These are phyloP conservation scores for Melikaiella ostensackeni DNA, from an alignment of 2,888 invertebrate genomes.

Conservation along the genomic window DNA sequence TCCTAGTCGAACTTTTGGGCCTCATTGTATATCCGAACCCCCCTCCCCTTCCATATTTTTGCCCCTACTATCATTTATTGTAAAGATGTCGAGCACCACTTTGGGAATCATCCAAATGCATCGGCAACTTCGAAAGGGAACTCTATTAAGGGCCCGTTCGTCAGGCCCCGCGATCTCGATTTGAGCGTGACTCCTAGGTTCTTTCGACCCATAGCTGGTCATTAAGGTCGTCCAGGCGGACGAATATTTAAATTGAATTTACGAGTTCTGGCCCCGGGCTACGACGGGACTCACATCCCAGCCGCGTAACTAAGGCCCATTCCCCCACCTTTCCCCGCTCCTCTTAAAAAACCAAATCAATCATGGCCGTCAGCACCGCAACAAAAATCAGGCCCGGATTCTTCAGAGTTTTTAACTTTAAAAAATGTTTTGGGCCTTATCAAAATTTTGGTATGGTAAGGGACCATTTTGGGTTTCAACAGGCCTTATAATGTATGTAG, in stretches of 20 bases:
- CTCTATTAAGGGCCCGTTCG: slow-evolving; percentile 31
- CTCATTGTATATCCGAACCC: background rate
- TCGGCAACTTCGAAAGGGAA: slow-evolving; percentile 20
- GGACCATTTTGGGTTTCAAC: background rate
- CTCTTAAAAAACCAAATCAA: slow-evolving; percentile 11
- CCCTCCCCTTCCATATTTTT: background rate
- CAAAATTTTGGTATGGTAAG: background rate
- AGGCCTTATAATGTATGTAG: too few species aligned
- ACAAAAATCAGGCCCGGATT: slow-evolving; percentile 13
- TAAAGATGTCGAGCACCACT: slow-evolving; percentile 9
- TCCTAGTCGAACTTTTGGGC: background rate
- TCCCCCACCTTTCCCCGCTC: background rate
- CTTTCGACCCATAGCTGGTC: slow-evolving; percentile 62
- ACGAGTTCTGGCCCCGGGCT: slow-evolving; percentile 68
- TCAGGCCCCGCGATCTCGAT: slow-evolving; percentile 28
- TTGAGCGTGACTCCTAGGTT: slow-evolving; percentile 55
- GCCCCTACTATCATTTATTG: background rate
- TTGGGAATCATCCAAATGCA: slow-evolving; percentile 33
- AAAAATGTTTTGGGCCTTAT: slow-evolving; percentile 13
- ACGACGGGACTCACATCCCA: slow-evolving; percentile 38
- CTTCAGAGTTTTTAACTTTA: background rate
- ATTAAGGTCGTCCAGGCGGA: slow-evolving; percentile 71
- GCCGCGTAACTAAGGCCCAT: slow-evolving; percentile 17
- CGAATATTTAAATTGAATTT: slow-evolving; percentile 75
- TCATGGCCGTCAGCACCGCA: slow-evolving; percentile 33